Base-by-base conservation (phyloP, 2,797 vertebrate genomes). In the Etheostoma perlongum region DNA sequence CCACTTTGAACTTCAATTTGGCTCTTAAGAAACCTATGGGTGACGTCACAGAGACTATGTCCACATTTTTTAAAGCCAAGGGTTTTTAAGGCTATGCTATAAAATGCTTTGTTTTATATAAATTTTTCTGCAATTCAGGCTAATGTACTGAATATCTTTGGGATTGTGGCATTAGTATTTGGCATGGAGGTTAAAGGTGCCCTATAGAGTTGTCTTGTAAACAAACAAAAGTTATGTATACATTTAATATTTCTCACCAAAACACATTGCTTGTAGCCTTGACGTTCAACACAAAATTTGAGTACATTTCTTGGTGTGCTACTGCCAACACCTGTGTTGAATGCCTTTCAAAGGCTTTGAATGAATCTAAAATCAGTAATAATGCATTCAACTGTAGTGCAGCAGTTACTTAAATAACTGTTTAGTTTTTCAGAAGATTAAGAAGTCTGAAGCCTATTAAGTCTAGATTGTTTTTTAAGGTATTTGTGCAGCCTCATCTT, bases 401-500 rank as follows among this genome's bases (percentile, higher is more conserved):
- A 47, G 47, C 54, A 49, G 25, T 65, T 57, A 64, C 62, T 72
- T 48, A 67, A 71, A 65, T 54, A 53, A 51, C 51, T 42, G 40
- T 49, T 73, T 30, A 57, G 59, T 79, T 23, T 57, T 47, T 64
- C 64, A 66, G 65, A 73, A 48, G 61, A 74, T 68, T 66, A 72
- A 65, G 46, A 54, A 62, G 73, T 13, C 47, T 54, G 47, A 71
- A 68, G 53, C 66, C 13, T 36, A 40, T 21, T 30, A 62, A 71
- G 58, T 52, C 61, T 36, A 66, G 65, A 82, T 75, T 76, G 54
- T 61, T 77, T 53, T 60, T 11, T 53, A 30, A 60, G 30, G 81
- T 67, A 42, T 53, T 70, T 74, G 51, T 70, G 55, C n/a, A 49
- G 59, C 23, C 9, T 25, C 49, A 40, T 51, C 44, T 55, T 57